phyloP scores from a whole-genome alignment of 1,140 invertebrate species.

The Aporrectodea caliginosa region DNA sequence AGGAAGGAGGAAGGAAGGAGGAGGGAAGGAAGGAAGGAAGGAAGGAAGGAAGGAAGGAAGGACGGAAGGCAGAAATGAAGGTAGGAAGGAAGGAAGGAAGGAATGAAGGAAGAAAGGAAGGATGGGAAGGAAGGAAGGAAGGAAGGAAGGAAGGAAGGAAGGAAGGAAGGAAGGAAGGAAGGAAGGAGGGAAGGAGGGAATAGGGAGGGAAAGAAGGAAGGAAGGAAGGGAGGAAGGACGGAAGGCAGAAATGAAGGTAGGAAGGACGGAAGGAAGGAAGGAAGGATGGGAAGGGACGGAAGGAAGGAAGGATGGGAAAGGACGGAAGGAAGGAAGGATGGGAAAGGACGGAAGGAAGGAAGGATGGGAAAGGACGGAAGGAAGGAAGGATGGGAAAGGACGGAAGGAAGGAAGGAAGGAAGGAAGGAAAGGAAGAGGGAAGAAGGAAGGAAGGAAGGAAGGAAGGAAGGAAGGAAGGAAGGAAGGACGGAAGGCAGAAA shows the following conservation, averaged over 20 bases:
- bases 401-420: not conserved
- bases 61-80: too few relatives aligned
- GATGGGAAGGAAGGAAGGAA: too few relatives aligned
- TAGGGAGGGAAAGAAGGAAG: not conserved
- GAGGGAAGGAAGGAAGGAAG: not conserved
- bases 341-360: not conserved
- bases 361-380: not conserved
- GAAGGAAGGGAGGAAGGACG: not conserved
- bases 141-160: conserved; percentile 3
- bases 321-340: not conserved
- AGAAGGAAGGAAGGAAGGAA: not conserved
- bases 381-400: conserved; percentile 1
- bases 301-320: not conserved
- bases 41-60: conserved; percentile 9
- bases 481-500: too few relatives aligned
- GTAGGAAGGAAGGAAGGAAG: not conserved
- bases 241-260: conserved; percentile 10
- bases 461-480: too few relatives aligned
- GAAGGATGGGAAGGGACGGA: not conserved
- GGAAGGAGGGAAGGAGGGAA: too few relatives aligned
- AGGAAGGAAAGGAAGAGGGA: conserved; percentile 5
- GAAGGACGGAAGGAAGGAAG: not conserved
- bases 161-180: not conserved
- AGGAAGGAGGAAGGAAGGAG: conserved; percentile 6
- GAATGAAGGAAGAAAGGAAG: not conserved